Base-by-base conservation (phyloP, 2,888 invertebrate species). In the Odontocerum albicorne region DNA sequence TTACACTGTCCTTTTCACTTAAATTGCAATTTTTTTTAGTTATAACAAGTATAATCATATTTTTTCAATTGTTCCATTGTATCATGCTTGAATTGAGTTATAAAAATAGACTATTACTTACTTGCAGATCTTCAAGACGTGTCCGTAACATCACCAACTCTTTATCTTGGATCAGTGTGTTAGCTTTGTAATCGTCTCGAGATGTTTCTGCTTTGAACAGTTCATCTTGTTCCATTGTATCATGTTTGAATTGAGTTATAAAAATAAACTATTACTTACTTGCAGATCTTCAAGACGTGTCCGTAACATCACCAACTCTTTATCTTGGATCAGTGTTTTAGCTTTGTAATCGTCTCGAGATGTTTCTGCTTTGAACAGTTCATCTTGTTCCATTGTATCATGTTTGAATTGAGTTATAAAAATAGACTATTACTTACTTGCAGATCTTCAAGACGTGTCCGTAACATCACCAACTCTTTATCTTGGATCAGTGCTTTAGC, bases 341-440 rank as follows among this genome's bases (percentile, higher is more conserved):
- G 90, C 82, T 66, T 89, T 82, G 65, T 90, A 88, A 70, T 96
- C 95, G 68, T 96, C 95, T 40, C 90, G 79, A 44, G 88, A 85
- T 62, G 92, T 86, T 73, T 96, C 96, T 7, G 92, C 76, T 69
- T 89, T 88, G 65, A 91, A 87, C 47, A 96, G 76, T 68, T 96
- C 92, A 65, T 96, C 92, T 65, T 94, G n/a, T n/a, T n/a, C n/a
- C n/a, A n/a, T n/a, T n/a, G n/a, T n/a, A n/a, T n/a, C n/a, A n/a
- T n/a, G n/a, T n/a, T n/a, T n/a, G n/a, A n/a, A n/a, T n/a, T n/a
- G n/a, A n/a, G n/a, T n/a, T n/a, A n/a, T n/a, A n/a, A n/a, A n/a
- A n/a, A n/a, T n/a, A n/a, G n/a, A n/a, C n/a, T n/a, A n/a, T n/a
- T n/a, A n/a, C n/a, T 36, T 55, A 81, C 74, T 72, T 83, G 83